Evolutionary conservation across 2,888 invertebrate species (phyloP).

Genomic region (Cremastinae sp.): DNA sequence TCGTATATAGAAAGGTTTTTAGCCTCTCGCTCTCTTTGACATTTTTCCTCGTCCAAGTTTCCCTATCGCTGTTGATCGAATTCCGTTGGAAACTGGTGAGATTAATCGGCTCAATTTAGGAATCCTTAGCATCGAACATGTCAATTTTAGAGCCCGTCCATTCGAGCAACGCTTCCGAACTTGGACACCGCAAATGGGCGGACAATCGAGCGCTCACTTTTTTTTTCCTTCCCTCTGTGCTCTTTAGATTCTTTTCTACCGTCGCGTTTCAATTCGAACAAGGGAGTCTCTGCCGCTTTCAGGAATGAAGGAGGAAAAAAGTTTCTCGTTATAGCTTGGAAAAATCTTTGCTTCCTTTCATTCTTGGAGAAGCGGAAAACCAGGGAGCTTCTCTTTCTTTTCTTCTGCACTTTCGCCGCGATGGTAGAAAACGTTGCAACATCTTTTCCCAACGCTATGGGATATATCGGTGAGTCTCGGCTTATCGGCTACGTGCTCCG

Average conservation of each 20-base stretch:
- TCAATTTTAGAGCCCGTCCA: constrained; percentile 24
- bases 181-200: constrained; percentile 2
- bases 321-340: constrained; percentile 45
- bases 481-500: constrained; percentile 49
- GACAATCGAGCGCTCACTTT: not conserved
- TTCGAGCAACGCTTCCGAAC: constrained; percentile 18
- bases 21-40: too few relatives aligned
- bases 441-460: constrained; percentile 35
- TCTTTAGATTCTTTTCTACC: constrained; percentile 29
- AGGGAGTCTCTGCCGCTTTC: constrained; percentile 14
- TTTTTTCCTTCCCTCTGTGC: constrained; percentile 9
- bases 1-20: not conserved
- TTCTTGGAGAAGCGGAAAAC: constrained; percentile 7
- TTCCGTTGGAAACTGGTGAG: constrained; percentile 26
- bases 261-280: constrained; percentile 13
- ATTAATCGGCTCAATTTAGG: constrained; percentile 48
- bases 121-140: constrained; percentile 1
- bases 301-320: constrained; percentile 14
- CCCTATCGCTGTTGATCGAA: not conserved
- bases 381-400: constrained; percentile 24
- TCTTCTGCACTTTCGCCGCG: not conserved
- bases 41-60: not conserved
- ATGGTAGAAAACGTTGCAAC: constrained; percentile 23
- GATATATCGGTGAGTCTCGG: constrained; percentile 38
- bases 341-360: constrained; percentile 45